Percentiles rank a stretch among this genome's conserved stretches.
Conservation (phyloP, 2,888 invertebrate genomes). For the Netelia melanura region DNA sequence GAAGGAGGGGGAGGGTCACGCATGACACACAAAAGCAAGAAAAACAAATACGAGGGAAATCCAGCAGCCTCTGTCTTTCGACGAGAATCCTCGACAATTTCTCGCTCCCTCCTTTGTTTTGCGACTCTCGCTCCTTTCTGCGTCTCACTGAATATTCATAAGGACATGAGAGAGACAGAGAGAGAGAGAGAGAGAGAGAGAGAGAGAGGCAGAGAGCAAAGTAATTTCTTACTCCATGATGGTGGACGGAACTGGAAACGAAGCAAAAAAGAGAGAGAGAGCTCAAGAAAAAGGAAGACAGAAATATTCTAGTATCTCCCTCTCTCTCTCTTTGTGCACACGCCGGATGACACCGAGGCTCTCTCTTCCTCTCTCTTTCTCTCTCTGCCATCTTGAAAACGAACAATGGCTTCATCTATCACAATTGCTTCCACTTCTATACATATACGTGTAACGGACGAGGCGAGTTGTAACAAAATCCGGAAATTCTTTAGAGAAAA, state of each 20-base stretch:
- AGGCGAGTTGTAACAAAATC: background rate
- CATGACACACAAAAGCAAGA: background rate
- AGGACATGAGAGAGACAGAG: constrained; percentile 14
- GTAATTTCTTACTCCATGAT: constrained; percentile 76
- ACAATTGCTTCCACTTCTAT: constrained; percentile 68
- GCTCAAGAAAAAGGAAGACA: constrained; percentile 29
- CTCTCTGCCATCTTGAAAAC: constrained; percentile 46
- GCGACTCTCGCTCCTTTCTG: constrained; percentile 21
- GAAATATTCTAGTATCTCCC: constrained; percentile 67
- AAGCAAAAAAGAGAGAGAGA: constrained; percentile 47
- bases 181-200: background rate
- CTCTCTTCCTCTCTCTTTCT: background rate
- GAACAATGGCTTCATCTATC: constrained; percentile 74
- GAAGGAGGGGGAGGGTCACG: background rate
- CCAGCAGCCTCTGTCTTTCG: constrained; percentile 27
- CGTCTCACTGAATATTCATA: constrained; percentile 76
- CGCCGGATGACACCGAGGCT: constrained; percentile 52
- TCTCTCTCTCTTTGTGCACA: constrained; percentile 12
- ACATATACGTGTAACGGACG: background rate
- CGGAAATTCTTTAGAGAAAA: background rate
- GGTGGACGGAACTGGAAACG: constrained; percentile 65
- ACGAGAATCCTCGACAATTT: constrained; percentile 54
- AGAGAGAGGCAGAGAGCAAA: constrained; percentile 48
- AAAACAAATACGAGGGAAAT: constrained; percentile 18
- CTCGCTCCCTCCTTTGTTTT: constrained; percentile 70